Percentiles rank a stretch among this genome's conserved stretches.
Conservation (phyloP, 2,888 invertebrate genomes). For the Synanthedon formicaeformis region DNA sequence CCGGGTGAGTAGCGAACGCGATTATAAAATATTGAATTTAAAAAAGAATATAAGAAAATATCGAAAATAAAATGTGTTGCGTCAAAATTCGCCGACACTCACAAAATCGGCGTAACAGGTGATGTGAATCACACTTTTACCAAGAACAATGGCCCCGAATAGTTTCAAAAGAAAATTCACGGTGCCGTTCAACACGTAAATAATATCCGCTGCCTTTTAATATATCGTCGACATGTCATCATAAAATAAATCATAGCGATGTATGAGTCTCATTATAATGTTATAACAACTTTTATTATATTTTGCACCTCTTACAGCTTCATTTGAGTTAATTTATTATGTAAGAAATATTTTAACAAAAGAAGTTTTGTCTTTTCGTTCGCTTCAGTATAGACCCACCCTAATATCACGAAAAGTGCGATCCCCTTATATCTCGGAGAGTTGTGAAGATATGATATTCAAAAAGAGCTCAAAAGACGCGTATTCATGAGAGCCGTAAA, state of each 20-base stretch:
- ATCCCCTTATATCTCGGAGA: no score
- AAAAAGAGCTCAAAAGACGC: no score
- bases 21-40: not conserved
- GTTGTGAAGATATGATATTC: no score
- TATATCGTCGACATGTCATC: constrained; percentile 2
- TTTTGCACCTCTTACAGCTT: not conserved
- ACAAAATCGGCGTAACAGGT: not conserved
- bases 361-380: no score
- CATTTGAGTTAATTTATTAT: not conserved
- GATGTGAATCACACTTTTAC: not conserved
- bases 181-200: constrained; percentile 1
- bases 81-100: no score
- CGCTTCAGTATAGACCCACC: no score
- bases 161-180: constrained; percentile 2
- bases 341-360: not conserved
- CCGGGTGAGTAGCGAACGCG: no score
- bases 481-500: no score
- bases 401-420: no score
- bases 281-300: not conserved
- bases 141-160: not conserved
- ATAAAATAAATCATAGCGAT: constrained; percentile 2
- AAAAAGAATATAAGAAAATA: no score
- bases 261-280: not conserved
- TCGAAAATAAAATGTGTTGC: no score
- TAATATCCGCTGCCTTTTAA: not conserved